Percentiles rank a stretch among this genome's conserved stretches.
Conservation (phyloP, 2,113 vertebrate genomes). For the Panthera leo region DNA sequence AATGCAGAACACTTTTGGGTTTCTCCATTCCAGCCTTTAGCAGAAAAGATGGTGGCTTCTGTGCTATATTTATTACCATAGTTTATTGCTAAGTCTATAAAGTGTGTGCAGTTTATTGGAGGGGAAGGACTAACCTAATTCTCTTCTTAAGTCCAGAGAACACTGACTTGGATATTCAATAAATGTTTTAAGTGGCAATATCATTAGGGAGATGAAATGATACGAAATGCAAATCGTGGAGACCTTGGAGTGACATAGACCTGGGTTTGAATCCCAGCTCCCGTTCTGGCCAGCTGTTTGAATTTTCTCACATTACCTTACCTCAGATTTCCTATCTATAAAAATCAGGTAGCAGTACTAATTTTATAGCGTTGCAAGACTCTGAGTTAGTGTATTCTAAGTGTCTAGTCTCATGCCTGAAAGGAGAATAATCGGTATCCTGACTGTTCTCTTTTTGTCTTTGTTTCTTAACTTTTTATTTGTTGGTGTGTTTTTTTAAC, state of each 20-base stretch:
- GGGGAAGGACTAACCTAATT: background rate
- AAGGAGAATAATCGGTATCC: background rate
- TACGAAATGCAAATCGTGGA: background rate
- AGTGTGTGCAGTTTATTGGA: background rate
- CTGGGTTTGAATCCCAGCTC: background rate
- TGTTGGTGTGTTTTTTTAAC: no score
- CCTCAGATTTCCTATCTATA: background rate
- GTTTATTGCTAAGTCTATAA: slow-evolving; percentile 20
- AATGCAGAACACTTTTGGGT: background rate
- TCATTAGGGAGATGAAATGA: background rate
- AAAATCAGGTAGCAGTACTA: background rate
- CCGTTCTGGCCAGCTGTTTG: background rate
- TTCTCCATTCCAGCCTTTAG: background rate
- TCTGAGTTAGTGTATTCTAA: background rate
- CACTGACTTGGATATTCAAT: background rate
- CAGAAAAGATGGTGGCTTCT: background rate
- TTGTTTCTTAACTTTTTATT: background rate
- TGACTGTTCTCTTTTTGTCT: background rate
- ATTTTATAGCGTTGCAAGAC: background rate
- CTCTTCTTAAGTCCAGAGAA: background rate
- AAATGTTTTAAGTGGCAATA: background rate
- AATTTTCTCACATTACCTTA: slow-evolving; percentile 28
- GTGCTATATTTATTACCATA: background rate
- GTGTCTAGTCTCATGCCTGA: background rate
- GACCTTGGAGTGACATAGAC: background rate